These are phyloP conservation scores for Theretra japonica DNA, from an alignment of 2,888 invertebrate species.

Conservation along the genomic window DNA sequence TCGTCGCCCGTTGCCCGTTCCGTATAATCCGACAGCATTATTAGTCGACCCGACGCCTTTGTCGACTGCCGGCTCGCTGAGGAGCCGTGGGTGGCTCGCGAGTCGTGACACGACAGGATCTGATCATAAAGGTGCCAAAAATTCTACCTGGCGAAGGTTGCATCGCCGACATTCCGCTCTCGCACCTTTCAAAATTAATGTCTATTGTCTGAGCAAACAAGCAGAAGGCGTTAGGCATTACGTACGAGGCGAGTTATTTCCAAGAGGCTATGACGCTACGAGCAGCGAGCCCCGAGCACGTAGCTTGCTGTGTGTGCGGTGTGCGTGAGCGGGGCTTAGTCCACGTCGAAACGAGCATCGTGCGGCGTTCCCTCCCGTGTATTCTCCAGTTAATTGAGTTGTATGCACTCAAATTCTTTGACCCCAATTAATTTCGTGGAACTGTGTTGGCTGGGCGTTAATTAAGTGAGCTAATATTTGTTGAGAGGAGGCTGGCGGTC, in stretches of 20 bases:
- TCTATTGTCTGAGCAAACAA: slow-evolving; percentile 69
- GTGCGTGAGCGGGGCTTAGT: slow-evolving; percentile 10
- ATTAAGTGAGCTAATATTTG: slow-evolving; percentile 77
- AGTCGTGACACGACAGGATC: slow-evolving; percentile 82
- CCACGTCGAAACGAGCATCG: slow-evolving; percentile 25
- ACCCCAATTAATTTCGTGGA: slow-evolving; percentile 83
- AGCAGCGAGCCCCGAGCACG: slow-evolving; percentile 35
- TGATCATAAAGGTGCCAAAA: slow-evolving; percentile 83
- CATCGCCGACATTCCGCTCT: slow-evolving; percentile 78
- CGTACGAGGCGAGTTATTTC: slow-evolving; percentile 53
- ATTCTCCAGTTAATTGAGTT: slow-evolving; percentile 75
- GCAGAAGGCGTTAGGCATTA: slow-evolving; percentile 60
- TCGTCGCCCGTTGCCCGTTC: slow-evolving; percentile 59
- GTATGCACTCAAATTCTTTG: slow-evolving; percentile 81
- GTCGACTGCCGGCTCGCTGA: slow-evolving; percentile 82
- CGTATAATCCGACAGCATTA: slow-evolving; percentile 81
- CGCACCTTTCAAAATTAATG: slow-evolving; percentile 79
- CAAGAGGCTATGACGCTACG: slow-evolving; percentile 38
- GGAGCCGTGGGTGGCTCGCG: slow-evolving; percentile 82
- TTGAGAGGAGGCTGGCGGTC: slow-evolving; percentile 61
- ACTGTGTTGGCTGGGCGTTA: slow-evolving; percentile 73
- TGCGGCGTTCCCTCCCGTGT: slow-evolving; percentile 56
- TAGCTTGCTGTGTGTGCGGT: slow-evolving; percentile 35
- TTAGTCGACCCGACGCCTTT: slow-evolving; percentile 77
- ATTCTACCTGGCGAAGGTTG: slow-evolving; percentile 76